Evolutionary conservation across 1,140 invertebrate genomes (phyloP).

Genomic region (Pectinophora gossypiella): DNA sequence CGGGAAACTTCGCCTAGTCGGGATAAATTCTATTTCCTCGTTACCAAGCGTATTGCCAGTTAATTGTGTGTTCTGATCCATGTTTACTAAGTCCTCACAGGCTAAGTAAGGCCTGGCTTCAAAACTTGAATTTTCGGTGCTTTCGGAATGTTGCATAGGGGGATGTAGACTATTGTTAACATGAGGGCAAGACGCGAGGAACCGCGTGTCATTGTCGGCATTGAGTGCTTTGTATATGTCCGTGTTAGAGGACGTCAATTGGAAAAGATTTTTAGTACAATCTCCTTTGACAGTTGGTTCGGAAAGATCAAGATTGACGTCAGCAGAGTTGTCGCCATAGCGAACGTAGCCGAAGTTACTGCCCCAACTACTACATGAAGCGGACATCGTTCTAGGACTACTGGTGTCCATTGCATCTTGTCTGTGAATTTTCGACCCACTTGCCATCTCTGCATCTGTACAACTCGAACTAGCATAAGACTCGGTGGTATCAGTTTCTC

Average conservation of each 20-base stretch:
- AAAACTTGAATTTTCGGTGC: slow-evolving; percentile 78
- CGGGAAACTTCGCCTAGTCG: slow-evolving; percentile 59
- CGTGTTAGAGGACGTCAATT: slow-evolving; percentile 19
- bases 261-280: slow-evolving; percentile 64
- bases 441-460: slow-evolving; percentile 43
- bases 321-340: slow-evolving; percentile 74
- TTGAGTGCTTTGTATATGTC: slow-evolving; percentile 18
- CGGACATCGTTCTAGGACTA: slow-evolving; percentile 55
- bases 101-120: slow-evolving; percentile 75
- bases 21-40: slow-evolving; percentile 48
- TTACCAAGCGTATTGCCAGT: slow-evolving; percentile 35
- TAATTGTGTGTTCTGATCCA: slow-evolving; percentile 76
- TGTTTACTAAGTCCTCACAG: slow-evolving; percentile 80
- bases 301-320: slow-evolving; percentile 39
- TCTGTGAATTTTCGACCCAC: slow-evolving; percentile 66
- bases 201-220: slow-evolving; percentile 22
- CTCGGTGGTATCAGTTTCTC: slow-evolving; percentile 55
- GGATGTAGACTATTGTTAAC: slow-evolving; percentile 22
- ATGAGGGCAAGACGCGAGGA: slow-evolving; percentile 25
- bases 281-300: slow-evolving; percentile 40
- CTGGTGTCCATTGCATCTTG: slow-evolving; percentile 76
- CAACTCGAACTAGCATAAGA: slow-evolving; percentile 54
- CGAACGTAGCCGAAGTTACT: slow-evolving; percentile 80
- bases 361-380: slow-evolving; percentile 67
- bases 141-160: slow-evolving; percentile 72